Conservation (phyloP, 2,113 vertebrate species). For the Prolemur simus region DNA sequence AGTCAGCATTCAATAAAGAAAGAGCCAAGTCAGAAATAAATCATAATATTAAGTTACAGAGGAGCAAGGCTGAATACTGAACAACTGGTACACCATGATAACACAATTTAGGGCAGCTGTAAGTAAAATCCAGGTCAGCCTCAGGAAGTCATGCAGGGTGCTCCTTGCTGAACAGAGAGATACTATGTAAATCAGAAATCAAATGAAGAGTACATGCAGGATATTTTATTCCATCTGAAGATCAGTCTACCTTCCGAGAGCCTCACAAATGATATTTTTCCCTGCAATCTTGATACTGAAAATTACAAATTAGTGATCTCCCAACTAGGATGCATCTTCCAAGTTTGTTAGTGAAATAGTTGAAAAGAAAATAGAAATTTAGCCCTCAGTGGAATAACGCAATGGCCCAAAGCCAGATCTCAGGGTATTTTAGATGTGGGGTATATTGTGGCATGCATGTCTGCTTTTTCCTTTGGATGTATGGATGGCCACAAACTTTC, state of each 20-base stretch:
- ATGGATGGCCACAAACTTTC: background rate
- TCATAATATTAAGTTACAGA: constrained; percentile 80
- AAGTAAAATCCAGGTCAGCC: constrained; percentile 73
- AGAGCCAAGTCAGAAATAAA: constrained; percentile 78
- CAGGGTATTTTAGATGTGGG: background rate
- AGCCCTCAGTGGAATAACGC: background rate
- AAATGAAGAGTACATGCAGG: constrained; percentile 48
- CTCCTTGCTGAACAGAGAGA: constrained; percentile 53
- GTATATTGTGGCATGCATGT: background rate
- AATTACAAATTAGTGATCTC: constrained; percentile 13
- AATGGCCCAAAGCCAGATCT: background rate
- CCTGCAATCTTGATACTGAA: background rate
- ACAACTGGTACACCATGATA: constrained; percentile 60
- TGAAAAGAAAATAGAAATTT: background rate
- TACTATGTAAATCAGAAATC: constrained; percentile 53
- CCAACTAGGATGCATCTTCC: background rate
- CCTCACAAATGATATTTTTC: background rate
- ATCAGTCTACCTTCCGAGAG: background rate
- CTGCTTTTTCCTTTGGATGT: background rate
- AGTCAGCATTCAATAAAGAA: constrained; percentile 77
- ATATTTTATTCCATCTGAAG: constrained; percentile 14
- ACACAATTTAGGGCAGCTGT: constrained; percentile 73
- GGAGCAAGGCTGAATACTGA: constrained; percentile 78
- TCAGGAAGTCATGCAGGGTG: background rate
- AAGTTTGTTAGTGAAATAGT: background rate